phyloP scores from a whole-genome alignment of 1,140 invertebrate genomes.

The Nasonia longicornis region DNA sequence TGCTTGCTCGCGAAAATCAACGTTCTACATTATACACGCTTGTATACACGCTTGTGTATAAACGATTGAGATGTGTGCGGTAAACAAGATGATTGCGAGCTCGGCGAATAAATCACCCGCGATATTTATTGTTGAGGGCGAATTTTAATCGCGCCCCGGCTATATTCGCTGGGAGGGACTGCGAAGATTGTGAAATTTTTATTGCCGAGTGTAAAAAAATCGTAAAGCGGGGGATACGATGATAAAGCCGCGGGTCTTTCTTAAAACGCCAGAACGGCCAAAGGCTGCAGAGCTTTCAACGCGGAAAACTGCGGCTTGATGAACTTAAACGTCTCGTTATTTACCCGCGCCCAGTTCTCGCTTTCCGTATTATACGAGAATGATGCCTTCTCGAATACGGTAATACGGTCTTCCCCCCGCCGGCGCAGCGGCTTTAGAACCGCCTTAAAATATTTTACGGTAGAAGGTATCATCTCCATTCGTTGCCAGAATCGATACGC shows the following conservation, averaged over 20 bases:
- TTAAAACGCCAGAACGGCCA: neutral
- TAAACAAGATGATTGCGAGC: conserved; percentile 9
- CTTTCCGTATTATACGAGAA: no score
- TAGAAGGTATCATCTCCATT: neutral
- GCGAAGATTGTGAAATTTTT: neutral
- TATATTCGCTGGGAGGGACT: neutral
- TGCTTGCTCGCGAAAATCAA: neutral
- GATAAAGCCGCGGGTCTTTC: neutral
- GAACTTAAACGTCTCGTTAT: neutral
- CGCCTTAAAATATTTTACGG: neutral
- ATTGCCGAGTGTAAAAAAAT: neutral
- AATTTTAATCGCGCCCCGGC: neutral
- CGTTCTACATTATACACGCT: neutral
- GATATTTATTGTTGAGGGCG: neutral
- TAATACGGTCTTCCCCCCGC: no score
- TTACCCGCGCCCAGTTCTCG: neutral
- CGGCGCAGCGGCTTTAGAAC: no score
- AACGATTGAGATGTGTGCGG: conserved; percentile 2
- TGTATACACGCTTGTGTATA: neutral
- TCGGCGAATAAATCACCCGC: conserved; percentile 13
- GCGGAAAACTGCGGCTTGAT: neutral
- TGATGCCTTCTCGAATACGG: no score
- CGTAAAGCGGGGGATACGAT: neutral
- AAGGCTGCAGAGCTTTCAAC: neutral
- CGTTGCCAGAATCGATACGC: neutral